These are phyloP conservation scores for Lepidonotus clava DNA, from an alignment of 2,888 invertebrate genomes.

Conservation along the genomic window DNA sequence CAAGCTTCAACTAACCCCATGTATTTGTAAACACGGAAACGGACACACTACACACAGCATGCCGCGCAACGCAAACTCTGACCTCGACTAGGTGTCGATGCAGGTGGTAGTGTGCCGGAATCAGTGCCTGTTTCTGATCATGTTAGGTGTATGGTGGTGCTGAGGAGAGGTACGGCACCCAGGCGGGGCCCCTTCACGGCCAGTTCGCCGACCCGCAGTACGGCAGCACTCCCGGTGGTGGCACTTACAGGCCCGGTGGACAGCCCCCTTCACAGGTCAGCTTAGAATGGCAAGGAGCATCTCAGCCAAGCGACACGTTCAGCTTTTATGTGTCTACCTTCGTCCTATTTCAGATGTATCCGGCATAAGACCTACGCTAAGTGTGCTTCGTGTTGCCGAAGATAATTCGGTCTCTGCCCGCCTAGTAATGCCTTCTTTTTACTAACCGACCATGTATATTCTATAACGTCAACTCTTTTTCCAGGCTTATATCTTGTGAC, in stretches of 20 bases:
- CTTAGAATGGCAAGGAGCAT: slow-evolving; percentile 32
- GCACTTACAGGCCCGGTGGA: slow-evolving; percentile 30
- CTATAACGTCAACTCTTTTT: too few species aligned
- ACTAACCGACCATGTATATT: background rate
- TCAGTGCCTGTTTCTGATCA: background rate
- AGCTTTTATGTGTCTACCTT: background rate
- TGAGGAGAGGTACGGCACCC: slow-evolving; percentile 25
- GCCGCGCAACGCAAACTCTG: too few species aligned
- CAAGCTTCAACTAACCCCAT: too few species aligned
- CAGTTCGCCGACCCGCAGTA: slow-evolving; percentile 52
- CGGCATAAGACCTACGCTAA: background rate
- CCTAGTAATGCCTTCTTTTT: background rate
- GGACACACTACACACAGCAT: too few species aligned
- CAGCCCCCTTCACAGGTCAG: slow-evolving; percentile 25
- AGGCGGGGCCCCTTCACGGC: slow-evolving; percentile 43
- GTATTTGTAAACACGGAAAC: too few species aligned
- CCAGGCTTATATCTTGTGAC: background rate
- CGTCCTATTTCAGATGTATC: background rate
- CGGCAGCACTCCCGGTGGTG: slow-evolving; percentile 2
- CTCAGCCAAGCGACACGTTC: background rate
- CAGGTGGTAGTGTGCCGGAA: too few species aligned
- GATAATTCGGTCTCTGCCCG: too few species aligned
- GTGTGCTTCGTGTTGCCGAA: background rate
- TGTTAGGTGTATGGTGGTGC: slow-evolving; percentile 45
- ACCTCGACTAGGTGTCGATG: too few species aligned